Conservation (phyloP, 2,113 vertebrate species). For the Diphyllodes magnificus region DNA sequence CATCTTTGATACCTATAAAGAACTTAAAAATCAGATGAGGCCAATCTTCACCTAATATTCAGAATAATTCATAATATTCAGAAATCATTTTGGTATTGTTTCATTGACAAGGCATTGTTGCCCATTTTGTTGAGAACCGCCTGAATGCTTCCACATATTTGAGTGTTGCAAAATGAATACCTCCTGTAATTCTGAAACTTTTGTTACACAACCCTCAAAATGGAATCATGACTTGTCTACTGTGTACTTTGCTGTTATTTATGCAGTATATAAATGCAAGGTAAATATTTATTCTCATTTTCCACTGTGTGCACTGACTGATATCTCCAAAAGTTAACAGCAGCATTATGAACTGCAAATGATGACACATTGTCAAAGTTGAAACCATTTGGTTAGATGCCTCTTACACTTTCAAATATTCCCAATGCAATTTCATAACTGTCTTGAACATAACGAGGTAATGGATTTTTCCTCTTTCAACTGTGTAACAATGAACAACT, state of each 20-base stretch:
- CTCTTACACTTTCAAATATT: slow-evolving; percentile 42
- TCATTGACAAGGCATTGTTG: neutral
- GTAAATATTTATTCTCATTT: slow-evolving; percentile 58
- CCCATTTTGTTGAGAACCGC: neutral
- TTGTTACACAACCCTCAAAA: neutral
- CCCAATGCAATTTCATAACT: slow-evolving; percentile 22
- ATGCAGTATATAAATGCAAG: slow-evolving; percentile 3
- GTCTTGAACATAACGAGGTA: slow-evolving; percentile 36
- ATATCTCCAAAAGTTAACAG: slow-evolving; percentile 22
- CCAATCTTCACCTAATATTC: neutral
- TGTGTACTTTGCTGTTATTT: slow-evolving; percentile 3
- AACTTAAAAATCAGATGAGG: neutral
- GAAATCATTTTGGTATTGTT: neutral
- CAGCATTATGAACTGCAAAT: slow-evolving; percentile 37
- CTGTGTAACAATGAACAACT: slow-evolving; percentile 49
- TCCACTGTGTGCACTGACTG: slow-evolving; percentile 1
- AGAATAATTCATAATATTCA: neutral
- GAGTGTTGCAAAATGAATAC: neutral
- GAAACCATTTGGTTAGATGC: slow-evolving; percentile 18
- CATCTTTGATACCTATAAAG: neutral
- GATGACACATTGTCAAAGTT: slow-evolving; percentile 26
- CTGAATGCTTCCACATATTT: neutral
- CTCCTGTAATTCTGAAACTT: neutral
- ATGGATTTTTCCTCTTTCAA: slow-evolving; percentile 49
- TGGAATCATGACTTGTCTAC: neutral